Conservation (phyloP, 2,888 invertebrate species). For the Didymodactylos carnosus region DNA sequence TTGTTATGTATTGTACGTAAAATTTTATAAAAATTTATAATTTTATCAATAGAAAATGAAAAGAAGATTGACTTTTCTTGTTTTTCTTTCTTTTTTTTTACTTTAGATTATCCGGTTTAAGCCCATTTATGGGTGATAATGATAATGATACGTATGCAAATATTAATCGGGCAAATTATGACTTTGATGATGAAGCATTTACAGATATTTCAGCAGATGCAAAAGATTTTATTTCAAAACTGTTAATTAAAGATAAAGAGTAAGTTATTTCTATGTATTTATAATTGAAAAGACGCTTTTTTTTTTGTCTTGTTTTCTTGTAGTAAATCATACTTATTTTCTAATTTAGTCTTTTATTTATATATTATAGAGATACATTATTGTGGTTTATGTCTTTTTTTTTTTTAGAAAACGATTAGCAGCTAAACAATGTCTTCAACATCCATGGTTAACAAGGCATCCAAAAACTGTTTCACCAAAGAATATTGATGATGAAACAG, state of each 20-base stretch:
- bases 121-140: constrained; percentile 72
- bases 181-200: constrained; percentile 70
- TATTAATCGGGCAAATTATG: constrained; percentile 66
- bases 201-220: constrained; percentile 60
- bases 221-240: constrained; percentile 57
- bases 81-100: no score
- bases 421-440: constrained; percentile 51
- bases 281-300: no score
- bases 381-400: not conserved
- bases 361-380: not conserved
- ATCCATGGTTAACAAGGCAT: constrained; percentile 46
- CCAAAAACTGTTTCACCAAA: constrained; percentile 27
- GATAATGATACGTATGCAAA: constrained; percentile 69
- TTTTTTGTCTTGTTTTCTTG: no score
- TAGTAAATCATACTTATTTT: no score
- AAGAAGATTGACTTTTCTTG: no score
- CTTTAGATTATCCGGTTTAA: constrained; percentile 62
- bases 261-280: constrained; percentile 26
- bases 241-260: constrained; percentile 57
- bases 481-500: constrained; percentile 30
- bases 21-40: no score
- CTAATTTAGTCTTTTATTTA: no score
- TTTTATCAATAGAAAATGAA: no score
- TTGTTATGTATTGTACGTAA: constrained; percentile 32
- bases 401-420: constrained; percentile 43